Evolutionary conservation across 2,888 invertebrate genomes (phyloP).

Genomic region (Vesta saturnalis): DNA sequence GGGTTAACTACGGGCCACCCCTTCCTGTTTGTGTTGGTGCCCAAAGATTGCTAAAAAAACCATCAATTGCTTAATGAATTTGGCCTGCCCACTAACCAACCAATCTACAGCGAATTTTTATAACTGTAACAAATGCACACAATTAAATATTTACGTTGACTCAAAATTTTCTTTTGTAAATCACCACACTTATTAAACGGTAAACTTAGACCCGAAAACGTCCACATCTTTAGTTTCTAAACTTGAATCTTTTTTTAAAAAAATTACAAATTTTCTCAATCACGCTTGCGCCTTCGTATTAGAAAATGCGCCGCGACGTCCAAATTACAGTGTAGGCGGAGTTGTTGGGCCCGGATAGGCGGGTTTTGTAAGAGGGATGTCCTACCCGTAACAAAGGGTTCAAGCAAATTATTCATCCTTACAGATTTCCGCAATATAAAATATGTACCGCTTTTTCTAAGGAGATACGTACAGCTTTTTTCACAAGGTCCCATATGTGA

Average conservation of each 20-base stretch:
- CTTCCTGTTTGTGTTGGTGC: conserved; percentile 55
- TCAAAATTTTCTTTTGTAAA: neutral
- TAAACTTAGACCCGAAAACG: neutral
- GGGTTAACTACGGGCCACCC: conserved; percentile 57
- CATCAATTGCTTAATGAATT: conserved; percentile 57
- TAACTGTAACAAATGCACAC: conserved; percentile 24
- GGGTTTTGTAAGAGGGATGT: conserved; percentile 58
- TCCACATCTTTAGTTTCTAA: neutral
- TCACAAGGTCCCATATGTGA: conserved; percentile 54
- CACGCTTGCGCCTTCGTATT: conserved; percentile 53
- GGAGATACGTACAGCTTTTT: conserved; percentile 47
- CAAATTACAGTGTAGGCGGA: conserved; percentile 60
- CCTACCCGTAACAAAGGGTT: conserved; percentile 61
- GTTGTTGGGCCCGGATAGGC: conserved; percentile 57
- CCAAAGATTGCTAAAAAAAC: conserved; percentile 57
- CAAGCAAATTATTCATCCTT: conserved; percentile 61
- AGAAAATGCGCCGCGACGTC: conserved; percentile 48
- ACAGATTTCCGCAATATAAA: conserved; percentile 59
- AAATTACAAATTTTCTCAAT: conserved; percentile 15
- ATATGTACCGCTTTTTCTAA: conserved; percentile 52
- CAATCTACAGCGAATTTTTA: conserved; percentile 53
- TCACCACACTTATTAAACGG: neutral
- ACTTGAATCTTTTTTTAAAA: conserved; percentile 15
- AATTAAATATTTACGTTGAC: neutral
- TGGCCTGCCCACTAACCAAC: conserved; percentile 60